Evolutionary conservation across 2,113 vertebrate species (phyloP).

Genomic region (Otis tarda): DNA sequence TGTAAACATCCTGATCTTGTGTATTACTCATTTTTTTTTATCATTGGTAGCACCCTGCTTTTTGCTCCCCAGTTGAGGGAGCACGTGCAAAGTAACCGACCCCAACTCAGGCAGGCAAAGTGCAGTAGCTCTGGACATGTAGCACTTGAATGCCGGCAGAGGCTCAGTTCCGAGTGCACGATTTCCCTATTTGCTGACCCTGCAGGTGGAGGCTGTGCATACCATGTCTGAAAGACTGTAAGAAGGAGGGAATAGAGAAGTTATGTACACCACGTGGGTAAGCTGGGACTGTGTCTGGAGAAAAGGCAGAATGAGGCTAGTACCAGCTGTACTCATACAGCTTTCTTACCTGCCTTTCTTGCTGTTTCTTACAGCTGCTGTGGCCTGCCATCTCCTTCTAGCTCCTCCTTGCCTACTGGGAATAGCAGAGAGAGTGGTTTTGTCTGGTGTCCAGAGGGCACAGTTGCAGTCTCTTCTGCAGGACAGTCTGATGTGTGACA

Average conservation of each 20-base stretch:
- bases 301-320: background rate
- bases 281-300: background rate
- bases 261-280: accelerated
- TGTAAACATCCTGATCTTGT: no score
- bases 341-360: background rate
- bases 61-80: background rate
- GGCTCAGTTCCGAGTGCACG: background rate
- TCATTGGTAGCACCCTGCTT: accelerated
- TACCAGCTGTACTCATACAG: no score
- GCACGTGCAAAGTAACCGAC: accelerated
- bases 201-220: no score
- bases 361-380: background rate
- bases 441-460: background rate
- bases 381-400: background rate
- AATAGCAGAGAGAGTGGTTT: background rate
- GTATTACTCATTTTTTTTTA: accelerated
- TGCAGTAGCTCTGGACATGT: no score
- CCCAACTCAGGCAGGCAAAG: no score
- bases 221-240: background rate
- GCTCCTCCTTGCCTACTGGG: background rate
- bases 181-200: no score
- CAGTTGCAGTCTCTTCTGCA: background rate
- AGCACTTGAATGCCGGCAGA: background rate
- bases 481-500: background rate
- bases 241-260: background rate